Base-by-base conservation (phyloP, 2,888 invertebrate species). In the Acanthosepion lycidas region DNA sequence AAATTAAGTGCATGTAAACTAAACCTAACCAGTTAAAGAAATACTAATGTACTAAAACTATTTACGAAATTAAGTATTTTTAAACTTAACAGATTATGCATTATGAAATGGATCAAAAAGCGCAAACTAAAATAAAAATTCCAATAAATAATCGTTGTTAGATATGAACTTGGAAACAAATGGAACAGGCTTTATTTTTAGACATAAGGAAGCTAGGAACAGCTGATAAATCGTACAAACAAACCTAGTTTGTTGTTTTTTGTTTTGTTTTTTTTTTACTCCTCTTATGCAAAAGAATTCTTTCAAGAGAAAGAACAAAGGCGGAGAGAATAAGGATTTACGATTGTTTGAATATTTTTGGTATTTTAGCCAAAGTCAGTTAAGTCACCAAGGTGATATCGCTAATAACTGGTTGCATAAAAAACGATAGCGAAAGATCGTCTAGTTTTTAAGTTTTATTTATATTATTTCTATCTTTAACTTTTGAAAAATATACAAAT, bases 171-270 rank as follows among this genome's bases (percentile, higher is more conserved):
- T 78, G 78, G 78, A 78, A 78, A 78, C 78, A 78, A 78, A n/a
- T 78, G 78, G 78, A n/a, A 78, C 78, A 78, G 78, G n/a, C 33
- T 78, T 78, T 78, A 78, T 78, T 78, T 78, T 78, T 78, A 78
- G 78, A 78, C 78, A 78, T 33, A 78, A 78, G 78, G 78, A 78
- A 78, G 78, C 78, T 33, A 78, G n/a, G 78, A 78, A 78, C 78
- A 78, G 78, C 78, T 78, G 78, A 78, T 78, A 78, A n/a, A 78
- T 78, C 33, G 33, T 78, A 78, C n/a, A 59, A 78, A 78, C 78
- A 59, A 23, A 78, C 78, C 78, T n/a, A 23, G 4, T 78, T 42
- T 42, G 42, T 42, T 42, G 42, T 42, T 42, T 42, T 42, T 42
- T 33, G 0, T 33, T 33, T 42, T 42, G 42, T 42, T 2, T 42